These are phyloP conservation scores for Taxidea taxus DNA, from an alignment of 2,113 vertebrate species.

Conservation along the genomic window DNA sequence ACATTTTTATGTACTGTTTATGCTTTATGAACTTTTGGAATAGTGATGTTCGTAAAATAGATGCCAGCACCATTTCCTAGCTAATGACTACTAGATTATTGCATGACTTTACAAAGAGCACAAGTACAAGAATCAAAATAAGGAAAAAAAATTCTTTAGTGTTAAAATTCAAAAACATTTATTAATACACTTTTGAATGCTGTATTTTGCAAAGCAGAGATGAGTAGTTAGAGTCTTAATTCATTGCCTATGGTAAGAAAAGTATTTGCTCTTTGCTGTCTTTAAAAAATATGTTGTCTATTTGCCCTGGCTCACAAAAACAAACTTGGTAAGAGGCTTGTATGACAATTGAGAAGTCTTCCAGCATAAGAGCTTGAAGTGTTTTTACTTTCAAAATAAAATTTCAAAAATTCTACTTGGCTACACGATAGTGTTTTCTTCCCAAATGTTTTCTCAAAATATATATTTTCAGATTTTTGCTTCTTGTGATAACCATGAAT, in stretches of 20 bases:
- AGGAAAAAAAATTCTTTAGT: not conserved
- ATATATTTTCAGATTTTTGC: not conserved
- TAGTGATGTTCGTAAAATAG: not conserved
- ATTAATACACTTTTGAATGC: not conserved
- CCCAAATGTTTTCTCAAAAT: not conserved
- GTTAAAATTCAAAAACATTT: not conserved
- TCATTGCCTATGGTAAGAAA: not conserved
- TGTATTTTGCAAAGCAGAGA: not conserved
- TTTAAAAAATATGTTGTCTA: not conserved
- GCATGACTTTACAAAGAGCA: not conserved
- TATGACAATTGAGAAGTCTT: not conserved
- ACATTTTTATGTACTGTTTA: not conserved
- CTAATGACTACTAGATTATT: not conserved
- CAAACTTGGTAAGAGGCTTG: not conserved
- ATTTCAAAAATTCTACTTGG: not conserved
- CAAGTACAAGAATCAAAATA: not conserved
- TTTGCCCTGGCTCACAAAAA: not conserved
- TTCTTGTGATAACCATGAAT: not conserved
- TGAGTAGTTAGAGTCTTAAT: not conserved
- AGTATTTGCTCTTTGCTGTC: not conserved
- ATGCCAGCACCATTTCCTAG: not conserved
- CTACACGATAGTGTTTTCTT: rapidly evolving
- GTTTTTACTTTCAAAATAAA: not conserved
- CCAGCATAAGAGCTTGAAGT: not conserved
- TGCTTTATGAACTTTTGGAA: not conserved